Evolutionary conservation across 2,888 invertebrate genomes (phyloP), one percentile per base, ranked within the genome.

Genomic region (Agonopterix heracliana): DNA sequence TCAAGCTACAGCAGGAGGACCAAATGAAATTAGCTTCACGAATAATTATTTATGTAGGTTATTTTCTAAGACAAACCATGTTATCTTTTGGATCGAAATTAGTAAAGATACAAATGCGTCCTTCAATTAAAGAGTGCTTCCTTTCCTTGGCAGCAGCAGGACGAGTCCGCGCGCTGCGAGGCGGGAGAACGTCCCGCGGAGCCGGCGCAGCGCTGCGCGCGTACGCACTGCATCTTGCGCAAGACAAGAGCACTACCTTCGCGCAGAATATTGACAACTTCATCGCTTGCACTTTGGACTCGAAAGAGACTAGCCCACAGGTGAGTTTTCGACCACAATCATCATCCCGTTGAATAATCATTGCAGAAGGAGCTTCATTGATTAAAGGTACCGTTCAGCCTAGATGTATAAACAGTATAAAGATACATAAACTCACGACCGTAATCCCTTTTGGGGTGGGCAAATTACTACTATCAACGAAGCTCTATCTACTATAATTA

Each of bases 231-330:
- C 93, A 94, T 58, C 85, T 97, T 48, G 95, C 96, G 1, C 92
- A 93, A 54, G 96, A 97, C 83, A 93, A 93, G 68, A 93, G 92
- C 67, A 97, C 97, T 13, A 96, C 96, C 2, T 98, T 98, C 74
- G 96, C 97, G 40, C 95, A 95, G 79, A 96, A 96, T 68, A 95
- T 98, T 52, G 95, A 96, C 78, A 95, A 97, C 85, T 98, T 98
- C 77, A 96, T 98, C 54, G 93, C 95, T 46, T 98, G 98, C 78
- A 98, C 98, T 8, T 91, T 93, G 61, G 97, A 98, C 69, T 96
- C 96, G 10, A 93, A 94, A 57, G 97, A 98, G 73, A 93, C 92
- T 34, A 95, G 94, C 66, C 97, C 97, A 0, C 95, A 95, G 78
- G 91, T 90, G 65, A 61, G 46, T 5, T 26, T 5, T 26, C 26